Base-by-base conservation (phyloP, 2,888 invertebrate genomes). In the Leucoptera coffeella region DNA sequence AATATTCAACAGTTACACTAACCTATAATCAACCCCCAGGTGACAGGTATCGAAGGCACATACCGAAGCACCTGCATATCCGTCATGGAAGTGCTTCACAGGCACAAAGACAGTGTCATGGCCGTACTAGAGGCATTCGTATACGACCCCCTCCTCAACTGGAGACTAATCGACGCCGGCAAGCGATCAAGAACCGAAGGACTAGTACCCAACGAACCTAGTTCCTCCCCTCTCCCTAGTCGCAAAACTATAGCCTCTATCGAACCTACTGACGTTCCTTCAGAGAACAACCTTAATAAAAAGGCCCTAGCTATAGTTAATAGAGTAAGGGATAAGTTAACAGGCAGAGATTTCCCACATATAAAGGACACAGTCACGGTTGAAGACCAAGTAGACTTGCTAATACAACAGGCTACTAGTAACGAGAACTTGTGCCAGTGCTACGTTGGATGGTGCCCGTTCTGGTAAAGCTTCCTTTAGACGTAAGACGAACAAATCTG, bases 111-210 rank as follows among this genome's bases (percentile, higher is more conserved):
- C 69, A 95, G 95, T 48, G 74, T 99, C 29, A 94, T 99, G 94
- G 99, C 99, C 2, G 99, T 99, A 2, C 69, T 99, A n/a, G 99
- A 99, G 54, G 99, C 99, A 0, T 99, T 99, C 56, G 96, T 99
- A 2, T 97, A 99, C 53, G 99, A 99, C 67, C 99, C 99, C 0
- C 69, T 99, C 23, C 78, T 99, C 5, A 99, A 97, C 65, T 99
- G 99, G 99, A 76, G 97, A 31, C 74, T 99, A 2, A 82, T 97
- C 42, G 90, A 90, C 43, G 81, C 82, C 4, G 75, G 73, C 0
- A 43, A 61, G 1, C 47, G 67, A 1, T 60, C 64, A 5, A 35
- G 57, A 2, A 46, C 41, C 7, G 59, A 60, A 12, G 25, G 38
- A 4, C 29, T 37, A 3, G 34, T 47, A 0, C 38, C 45, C 2